Percentiles rank a stretch among this genome's conserved stretches.
Evolutionary conservation across 2,113 vertebrate genomes (phyloP).

Genomic region (Odocoileus virginianus): DNA sequence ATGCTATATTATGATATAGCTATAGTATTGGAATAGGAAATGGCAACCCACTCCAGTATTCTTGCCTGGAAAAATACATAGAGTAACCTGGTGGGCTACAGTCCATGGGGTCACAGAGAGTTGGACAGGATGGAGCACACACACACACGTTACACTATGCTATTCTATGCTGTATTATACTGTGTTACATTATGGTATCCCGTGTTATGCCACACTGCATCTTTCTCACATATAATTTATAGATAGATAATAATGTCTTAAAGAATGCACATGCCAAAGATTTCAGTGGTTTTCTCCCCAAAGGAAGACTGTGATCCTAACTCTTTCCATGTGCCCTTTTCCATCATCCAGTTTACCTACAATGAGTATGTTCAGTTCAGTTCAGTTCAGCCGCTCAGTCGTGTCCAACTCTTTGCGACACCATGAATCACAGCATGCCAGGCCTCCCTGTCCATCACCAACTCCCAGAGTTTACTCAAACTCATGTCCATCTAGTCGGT

Average conservation of each 20-base stretch:
- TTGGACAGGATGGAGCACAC: fast-evolving
- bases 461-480: too few relatives aligned
- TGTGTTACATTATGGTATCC: too few relatives aligned
- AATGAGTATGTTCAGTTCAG: fast-evolving
- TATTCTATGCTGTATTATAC: fast-evolving
- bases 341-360: fast-evolving
- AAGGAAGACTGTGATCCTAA: neutral
- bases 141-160: fast-evolving
- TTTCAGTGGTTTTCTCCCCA: neutral
- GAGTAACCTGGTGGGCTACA: too few relatives aligned
- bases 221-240: fast-evolving
- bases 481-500: too few relatives aligned
- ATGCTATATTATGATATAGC: neutral
- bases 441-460: too few relatives aligned
- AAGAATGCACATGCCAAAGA: fast-evolving
- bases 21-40: too few relatives aligned
- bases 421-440: too few relatives aligned
- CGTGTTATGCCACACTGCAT: fast-evolving
- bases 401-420: too few relatives aligned
- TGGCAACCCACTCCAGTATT: too few relatives aligned
- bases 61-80: too few relatives aligned
- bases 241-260: fast-evolving
- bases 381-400: too few relatives aligned
- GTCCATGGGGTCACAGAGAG: too few relatives aligned
- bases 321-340: fast-evolving